Conservation (phyloP, 2,113 vertebrate genomes). For the Platycercus adscitus region DNA sequence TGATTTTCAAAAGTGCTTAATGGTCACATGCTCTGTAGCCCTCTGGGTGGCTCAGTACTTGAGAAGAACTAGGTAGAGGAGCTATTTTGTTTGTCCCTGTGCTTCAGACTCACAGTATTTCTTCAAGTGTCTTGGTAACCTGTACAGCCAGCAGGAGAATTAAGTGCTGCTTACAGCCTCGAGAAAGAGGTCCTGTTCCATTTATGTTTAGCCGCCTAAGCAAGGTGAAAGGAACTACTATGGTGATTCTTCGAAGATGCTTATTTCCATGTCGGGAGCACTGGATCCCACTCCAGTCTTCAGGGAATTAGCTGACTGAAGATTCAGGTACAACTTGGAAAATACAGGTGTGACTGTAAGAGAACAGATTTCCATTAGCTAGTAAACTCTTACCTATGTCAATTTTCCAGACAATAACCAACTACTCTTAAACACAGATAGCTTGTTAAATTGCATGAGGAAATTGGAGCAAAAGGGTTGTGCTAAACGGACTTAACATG, state of each 20-base stretch:
- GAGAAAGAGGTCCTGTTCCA: neutral
- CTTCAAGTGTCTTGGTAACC: neutral
- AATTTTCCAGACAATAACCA: neutral
- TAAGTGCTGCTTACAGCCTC: neutral
- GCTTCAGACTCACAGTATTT: neutral
- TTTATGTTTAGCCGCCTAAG: neutral
- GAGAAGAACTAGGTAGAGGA: rapidly evolving
- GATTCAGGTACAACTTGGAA: neutral
- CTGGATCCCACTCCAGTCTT: neutral
- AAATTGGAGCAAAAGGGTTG: slow-evolving; percentile 52
- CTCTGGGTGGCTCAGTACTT: neutral
- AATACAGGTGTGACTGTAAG: neutral
- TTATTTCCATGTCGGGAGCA: neutral
- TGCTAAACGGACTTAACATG: neutral
- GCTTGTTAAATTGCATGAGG: slow-evolving; percentile 67
- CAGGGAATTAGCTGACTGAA: neutral
- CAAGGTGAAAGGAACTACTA: neutral
- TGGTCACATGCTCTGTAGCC: neutral
- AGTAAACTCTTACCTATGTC: neutral
- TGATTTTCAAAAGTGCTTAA: neutral
- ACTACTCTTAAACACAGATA: slow-evolving; percentile 8
- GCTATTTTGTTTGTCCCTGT: neutral
- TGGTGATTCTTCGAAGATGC: neutral
- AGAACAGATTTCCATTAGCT: neutral
- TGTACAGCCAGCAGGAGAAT: neutral